Conservation (phyloP, 2,888 invertebrate species). For the Latheticus oryzae region DNA sequence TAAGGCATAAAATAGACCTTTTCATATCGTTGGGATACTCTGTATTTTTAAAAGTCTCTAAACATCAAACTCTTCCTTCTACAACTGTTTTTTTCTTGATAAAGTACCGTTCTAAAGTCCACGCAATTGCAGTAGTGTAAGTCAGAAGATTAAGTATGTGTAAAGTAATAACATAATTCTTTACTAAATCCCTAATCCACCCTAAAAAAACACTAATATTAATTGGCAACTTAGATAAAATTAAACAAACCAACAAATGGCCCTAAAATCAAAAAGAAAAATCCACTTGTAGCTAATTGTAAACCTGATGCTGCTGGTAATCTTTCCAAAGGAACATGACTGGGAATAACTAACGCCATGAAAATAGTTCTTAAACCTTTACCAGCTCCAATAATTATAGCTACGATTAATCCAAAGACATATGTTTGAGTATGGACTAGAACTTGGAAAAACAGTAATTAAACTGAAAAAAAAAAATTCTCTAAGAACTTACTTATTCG, state of each 20-base stretch:
- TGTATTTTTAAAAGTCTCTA: no score
- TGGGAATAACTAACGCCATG: conserved; percentile 79
- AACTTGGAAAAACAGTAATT: conserved; percentile 67
- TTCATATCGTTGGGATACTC: no score
- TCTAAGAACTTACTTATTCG: conserved; percentile 74
- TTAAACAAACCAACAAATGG: conserved; percentile 74
- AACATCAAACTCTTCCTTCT: no score
- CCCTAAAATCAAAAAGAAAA: conserved; percentile 72
- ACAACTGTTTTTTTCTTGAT: conserved; percentile 24
- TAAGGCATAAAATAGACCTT: no score
- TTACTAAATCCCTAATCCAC: conserved; percentile 72
- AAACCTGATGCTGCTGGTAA: conserved; percentile 79
- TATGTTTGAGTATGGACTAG: conserved; percentile 73
- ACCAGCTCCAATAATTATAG: conserved; percentile 76
- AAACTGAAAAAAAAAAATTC: no score
- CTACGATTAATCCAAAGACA: conserved; percentile 69
- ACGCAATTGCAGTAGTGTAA: conserved; percentile 73
- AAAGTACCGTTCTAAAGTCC: conserved; percentile 70
- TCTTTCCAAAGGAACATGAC: conserved; percentile 76
- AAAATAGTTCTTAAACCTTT: conserved; percentile 80
- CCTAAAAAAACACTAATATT: conserved; percentile 65
- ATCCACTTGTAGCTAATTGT: conserved; percentile 75
- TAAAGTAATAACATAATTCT: conserved; percentile 71
- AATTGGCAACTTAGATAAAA: not conserved
- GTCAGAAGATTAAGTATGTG: conserved; percentile 76